Evolutionary conservation across 1,140 invertebrate species (phyloP), one percentile per base, ranked within the genome.

Genomic region (Coelopa frigida): DNA sequence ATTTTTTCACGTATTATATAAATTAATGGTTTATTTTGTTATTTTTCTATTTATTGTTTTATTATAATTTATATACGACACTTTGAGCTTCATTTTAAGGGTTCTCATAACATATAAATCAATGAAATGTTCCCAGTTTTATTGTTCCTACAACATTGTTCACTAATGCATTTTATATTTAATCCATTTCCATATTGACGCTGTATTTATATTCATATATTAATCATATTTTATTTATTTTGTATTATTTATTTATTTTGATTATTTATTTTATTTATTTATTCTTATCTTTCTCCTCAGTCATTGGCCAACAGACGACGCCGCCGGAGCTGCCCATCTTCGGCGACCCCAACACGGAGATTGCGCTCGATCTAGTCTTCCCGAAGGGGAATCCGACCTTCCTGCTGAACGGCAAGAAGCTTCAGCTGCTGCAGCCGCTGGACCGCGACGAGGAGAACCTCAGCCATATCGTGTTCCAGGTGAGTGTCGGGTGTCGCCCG

Each of bases 391-490:
- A 80, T 20, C 80, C 81, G 43, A 73, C 85, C 49, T 94, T 93
- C 61, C 75, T 80, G 46, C 73, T 94, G 10, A 81, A 85, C 51
- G 88, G 87, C n/a, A 92, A 91, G 66, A 79, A 79, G 46, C 69
- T 94, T 4, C 79, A 85, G 59, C 72, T 94, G 14, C 70, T 88
- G 27, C 72, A 85, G 50, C 87, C 89, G 0, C 65, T 94, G 23
- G 90, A 94, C 68, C 79, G 89, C 57, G 90, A 93, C 71, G 80
- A 79, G 40, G 84, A 87, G 55, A 88, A 88, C 71, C 73, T 89
- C 26, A 90, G 87, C 27, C 87, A 90, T 68, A 82, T 90, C 62
- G 83, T 89, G 3, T 89, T 92, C 67, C 86, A 89, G 79, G 87
- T 89, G 69, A 55, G 55, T 22, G 23, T 4, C n/a, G n/a, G n/a